These are phyloP conservation scores for Platygyra sinensis DNA, from an alignment of 64 coral and sea anemone species.

Conservation along the genomic window DNA sequence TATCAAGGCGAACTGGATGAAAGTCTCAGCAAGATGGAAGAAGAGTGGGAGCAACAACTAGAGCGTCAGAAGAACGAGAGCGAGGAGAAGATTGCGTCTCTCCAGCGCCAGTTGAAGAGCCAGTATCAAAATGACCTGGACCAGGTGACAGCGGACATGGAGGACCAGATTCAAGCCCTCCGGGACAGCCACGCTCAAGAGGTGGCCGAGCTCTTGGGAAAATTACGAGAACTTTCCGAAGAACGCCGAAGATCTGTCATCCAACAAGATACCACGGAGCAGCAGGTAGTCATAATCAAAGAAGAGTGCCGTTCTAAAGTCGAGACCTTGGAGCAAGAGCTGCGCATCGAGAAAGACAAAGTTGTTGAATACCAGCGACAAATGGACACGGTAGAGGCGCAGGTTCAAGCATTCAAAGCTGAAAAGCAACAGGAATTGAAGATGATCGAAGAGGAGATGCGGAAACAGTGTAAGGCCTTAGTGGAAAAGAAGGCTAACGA, in stretches of 20 bases:
- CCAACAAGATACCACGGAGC: conserved; percentile 84
- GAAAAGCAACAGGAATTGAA: conserved; percentile 95
- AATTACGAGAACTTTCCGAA: conserved; percentile 78
- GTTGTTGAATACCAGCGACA: conserved; percentile 75
- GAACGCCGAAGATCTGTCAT: conserved; percentile 90
- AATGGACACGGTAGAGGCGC: conserved; percentile 78
- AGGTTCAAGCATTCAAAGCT: conserved; percentile 85
- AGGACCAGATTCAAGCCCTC: conserved; percentile 93
- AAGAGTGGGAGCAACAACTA: conserved; percentile 89
- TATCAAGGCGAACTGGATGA: conserved; percentile 86
- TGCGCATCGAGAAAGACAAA: conserved; percentile 82
- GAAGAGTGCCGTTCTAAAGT: conserved; percentile 83
- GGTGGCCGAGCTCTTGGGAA: conserved; percentile 75
- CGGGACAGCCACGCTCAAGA: conserved; percentile 78
- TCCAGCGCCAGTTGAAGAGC: conserved; percentile 74
- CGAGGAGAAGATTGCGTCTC: conserved; percentile 72
- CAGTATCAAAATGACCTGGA: conserved; percentile 89
- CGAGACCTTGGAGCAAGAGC: conserved; percentile 77
- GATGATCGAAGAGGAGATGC: conserved; percentile 78
- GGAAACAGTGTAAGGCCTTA: conserved; percentile 78
- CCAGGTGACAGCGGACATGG: conserved; percentile 86
- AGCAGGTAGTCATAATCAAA: conserved; percentile 89
- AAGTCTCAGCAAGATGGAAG: conserved; percentile 74
- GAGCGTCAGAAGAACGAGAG: conserved; percentile 73
- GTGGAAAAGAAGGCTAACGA: conserved; percentile 91